Conservation (phyloP, 2,888 invertebrate genomes). For the Harpagoxenus sublaevis region DNA sequence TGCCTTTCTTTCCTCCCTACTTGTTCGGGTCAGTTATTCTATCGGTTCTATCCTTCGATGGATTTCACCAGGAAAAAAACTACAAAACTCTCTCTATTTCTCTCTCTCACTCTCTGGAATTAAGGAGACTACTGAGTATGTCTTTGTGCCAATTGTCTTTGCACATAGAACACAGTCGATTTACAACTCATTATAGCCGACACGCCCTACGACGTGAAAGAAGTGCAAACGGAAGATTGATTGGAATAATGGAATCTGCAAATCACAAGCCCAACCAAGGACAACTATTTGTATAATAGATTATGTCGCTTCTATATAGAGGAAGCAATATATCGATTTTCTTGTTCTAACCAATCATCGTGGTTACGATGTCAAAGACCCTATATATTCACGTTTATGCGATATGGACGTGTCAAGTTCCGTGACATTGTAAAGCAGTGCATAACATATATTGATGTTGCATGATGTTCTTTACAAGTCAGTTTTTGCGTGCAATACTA, state of each 20-base stretch:
- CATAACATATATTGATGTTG: neutral
- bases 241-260: constrained; percentile 61
- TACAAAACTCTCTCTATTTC: constrained; percentile 10
- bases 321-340: constrained; percentile 25
- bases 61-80: constrained; percentile 9
- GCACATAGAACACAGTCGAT: neutral
- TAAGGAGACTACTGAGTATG: constrained; percentile 48
- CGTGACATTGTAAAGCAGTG: constrained; percentile 64
- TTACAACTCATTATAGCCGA: neutral
- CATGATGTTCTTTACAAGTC: neutral
- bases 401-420: constrained; percentile 18
- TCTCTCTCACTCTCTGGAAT: neutral
- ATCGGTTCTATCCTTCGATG: neutral
- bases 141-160: constrained; percentile 49
- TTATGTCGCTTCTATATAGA: neutral
- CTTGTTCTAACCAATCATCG: constrained; percentile 15
- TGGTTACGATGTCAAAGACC: constrained; percentile 67
- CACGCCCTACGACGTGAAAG: constrained; percentile 42
- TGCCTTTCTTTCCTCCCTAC: neutral
- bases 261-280: constrained; percentile 62
- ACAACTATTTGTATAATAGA: constrained; percentile 37
- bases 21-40: neutral
- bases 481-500: neutral
- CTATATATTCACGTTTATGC: constrained; percentile 30
- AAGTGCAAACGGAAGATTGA: constrained; percentile 35